Evolutionary conservation across 2,113 vertebrate genomes (phyloP).

Genomic region (chimpanzee (Pan troglodytes)): DNA sequence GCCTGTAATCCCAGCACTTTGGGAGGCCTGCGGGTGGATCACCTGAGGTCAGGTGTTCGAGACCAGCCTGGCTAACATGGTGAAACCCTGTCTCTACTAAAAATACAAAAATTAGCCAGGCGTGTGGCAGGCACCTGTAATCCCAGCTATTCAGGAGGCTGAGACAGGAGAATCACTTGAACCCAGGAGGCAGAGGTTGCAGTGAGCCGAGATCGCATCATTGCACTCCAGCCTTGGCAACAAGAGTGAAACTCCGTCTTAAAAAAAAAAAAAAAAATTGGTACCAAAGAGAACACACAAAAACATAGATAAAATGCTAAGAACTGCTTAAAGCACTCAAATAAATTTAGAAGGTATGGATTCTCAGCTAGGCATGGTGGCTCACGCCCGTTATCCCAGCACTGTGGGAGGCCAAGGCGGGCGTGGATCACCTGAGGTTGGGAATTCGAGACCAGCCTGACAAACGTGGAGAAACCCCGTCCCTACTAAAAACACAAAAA

Average conservation of each 20-base stretch:
- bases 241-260: not conserved
- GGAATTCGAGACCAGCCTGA: no score
- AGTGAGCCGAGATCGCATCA: no score
- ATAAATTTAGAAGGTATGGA: slow-evolving; percentile 71
- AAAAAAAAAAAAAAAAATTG: not conserved
- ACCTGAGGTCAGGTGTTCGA: not conserved
- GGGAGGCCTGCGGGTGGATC: no score
- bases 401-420: no score
- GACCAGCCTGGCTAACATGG: not conserved
- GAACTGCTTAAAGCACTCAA: slow-evolving; percentile 70
- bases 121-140: not conserved
- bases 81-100: not conserved
- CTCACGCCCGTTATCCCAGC: no score
- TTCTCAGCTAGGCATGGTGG: slow-evolving; percentile 69
- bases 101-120: not conserved
- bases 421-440: no score
- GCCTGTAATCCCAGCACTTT: not conserved
- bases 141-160: not conserved
- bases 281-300: no score
- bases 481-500: no score
- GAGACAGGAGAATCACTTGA: not conserved
- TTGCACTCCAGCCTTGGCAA: no score
- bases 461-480: no score
- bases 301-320: not conserved
- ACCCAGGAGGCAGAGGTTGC: no score